Conservation (phyloP, 2,888 invertebrate species). For the Erynnis tages region DNA sequence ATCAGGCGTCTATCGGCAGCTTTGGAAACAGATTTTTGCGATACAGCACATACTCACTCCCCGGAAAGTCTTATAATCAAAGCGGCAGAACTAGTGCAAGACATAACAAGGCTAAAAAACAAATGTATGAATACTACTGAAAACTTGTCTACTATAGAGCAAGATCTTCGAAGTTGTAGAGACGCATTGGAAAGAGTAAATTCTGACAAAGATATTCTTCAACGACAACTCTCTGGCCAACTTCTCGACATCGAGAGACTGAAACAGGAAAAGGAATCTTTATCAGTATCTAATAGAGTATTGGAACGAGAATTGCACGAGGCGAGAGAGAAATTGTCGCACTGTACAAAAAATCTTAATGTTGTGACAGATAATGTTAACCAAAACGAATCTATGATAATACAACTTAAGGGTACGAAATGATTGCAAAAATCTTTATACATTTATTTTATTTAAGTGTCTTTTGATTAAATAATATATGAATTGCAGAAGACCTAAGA, state of each 20-base stretch:
- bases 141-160: conserved; percentile 82
- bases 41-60: conserved; percentile 83
- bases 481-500: conserved; percentile 84
- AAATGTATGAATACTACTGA: conserved; percentile 83
- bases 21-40: conserved; percentile 87
- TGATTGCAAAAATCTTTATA: not conserved
- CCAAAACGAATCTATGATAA: conserved; percentile 85
- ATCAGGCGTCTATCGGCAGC: conserved; percentile 86
- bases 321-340: conserved; percentile 84
- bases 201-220: conserved; percentile 87
- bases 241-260: conserved; percentile 86
- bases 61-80: conserved; percentile 88
- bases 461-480: not conserved
- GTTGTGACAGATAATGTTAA: conserved; percentile 86
- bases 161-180: conserved; percentile 84
- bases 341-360: conserved; percentile 84
- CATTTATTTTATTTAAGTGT: not conserved
- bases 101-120: conserved; percentile 83
- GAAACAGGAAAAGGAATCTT: conserved; percentile 89
- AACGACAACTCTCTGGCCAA: conserved; percentile 87
- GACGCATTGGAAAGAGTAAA: conserved; percentile 84
- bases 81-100: conserved; percentile 89
- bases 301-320: conserved; percentile 88
- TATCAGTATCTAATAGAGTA: conserved; percentile 87
- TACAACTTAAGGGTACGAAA: conserved; percentile 83